phyloP scores from a whole-genome alignment of 2,888 invertebrate genomes.

The Schizaphis graminum region DNA sequence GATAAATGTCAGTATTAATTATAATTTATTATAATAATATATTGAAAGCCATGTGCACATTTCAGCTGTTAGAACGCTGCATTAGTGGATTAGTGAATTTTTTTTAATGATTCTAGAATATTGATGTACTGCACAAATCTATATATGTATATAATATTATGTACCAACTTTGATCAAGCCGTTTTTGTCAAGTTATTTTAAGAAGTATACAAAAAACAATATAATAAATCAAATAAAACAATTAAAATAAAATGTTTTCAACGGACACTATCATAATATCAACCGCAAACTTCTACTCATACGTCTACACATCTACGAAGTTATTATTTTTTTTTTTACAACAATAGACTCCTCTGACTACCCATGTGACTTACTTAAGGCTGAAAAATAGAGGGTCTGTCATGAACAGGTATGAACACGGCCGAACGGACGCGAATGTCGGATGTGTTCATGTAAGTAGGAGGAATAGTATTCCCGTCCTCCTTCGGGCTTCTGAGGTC shows the following conservation, averaged over 20 bases:
- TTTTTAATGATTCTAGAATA: constrained; percentile 38
- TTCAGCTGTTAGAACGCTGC: constrained; percentile 50
- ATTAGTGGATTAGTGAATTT: constrained; percentile 42
- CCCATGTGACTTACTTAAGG: constrained; percentile 64
- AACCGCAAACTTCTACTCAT: constrained; percentile 60
- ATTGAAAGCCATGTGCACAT: constrained; percentile 52
- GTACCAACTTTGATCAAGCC: constrained; percentile 44
- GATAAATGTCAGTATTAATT: constrained; percentile 16
- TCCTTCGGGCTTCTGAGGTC: constrained; percentile 55
- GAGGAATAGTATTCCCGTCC: constrained; percentile 61
- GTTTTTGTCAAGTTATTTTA: constrained; percentile 39
- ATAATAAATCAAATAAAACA: constrained; percentile 45
- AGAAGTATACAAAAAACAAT: constrained; percentile 51
- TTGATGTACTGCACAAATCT: constrained; percentile 39
- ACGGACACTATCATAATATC: constrained; percentile 45
- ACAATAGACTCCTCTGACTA: constrained; percentile 37
- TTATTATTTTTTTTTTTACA: constrained; percentile 31
- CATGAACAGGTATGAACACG: constrained; percentile 61
- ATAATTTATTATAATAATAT: constrained; percentile 39
- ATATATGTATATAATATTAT: constrained; percentile 33
- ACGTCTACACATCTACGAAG: constrained; percentile 60
- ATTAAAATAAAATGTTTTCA: constrained; percentile 27
- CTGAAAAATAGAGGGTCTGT: constrained; percentile 65
- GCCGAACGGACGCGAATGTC: constrained; percentile 53
- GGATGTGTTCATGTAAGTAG: constrained; percentile 58